phyloP scores from a whole-genome alignment of 1,140 invertebrate species.

The Drosophila neocordata region DNA sequence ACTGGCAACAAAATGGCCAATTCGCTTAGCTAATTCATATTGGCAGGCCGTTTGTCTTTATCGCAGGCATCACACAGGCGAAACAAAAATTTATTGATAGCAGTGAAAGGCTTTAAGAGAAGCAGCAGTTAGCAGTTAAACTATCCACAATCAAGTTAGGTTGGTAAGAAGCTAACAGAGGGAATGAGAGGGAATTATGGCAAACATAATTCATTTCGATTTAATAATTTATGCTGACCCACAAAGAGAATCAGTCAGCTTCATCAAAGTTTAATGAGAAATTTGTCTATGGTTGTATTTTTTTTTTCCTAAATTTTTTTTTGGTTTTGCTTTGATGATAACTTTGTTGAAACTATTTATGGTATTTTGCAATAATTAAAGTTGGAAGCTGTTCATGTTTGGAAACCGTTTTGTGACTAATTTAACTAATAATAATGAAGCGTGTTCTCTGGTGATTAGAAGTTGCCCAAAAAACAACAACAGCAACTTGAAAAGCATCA shows the following conservation, averaged over 20 bases:
- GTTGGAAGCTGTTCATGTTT: slow-evolving; percentile 52
- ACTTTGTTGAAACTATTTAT: background rate
- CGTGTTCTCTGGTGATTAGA: slow-evolving; percentile 71
- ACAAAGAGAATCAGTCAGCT: slow-evolving; percentile 44
- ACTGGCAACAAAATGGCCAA: slow-evolving; percentile 73
- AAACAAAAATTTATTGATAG: slow-evolving; percentile 76
- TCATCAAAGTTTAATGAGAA: slow-evolving; percentile 34
- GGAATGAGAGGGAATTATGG: background rate
- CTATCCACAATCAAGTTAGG: slow-evolving; percentile 11
- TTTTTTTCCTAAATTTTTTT: background rate
- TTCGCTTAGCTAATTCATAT: slow-evolving; percentile 80
- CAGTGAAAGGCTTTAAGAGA: slow-evolving; percentile 70
- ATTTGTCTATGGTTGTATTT: background rate
- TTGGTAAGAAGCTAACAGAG: background rate
- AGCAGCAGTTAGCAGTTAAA: slow-evolving; percentile 22
- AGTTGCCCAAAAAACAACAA: slow-evolving; percentile 64
- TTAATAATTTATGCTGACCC: slow-evolving; percentile 63
- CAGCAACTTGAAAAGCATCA: slow-evolving; percentile 36
- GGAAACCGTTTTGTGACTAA: slow-evolving; percentile 78
- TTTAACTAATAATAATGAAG: slow-evolving; percentile 75
- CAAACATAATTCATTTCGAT: slow-evolving; percentile 45
- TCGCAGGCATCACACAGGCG: slow-evolving; percentile 54
- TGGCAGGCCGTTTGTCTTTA: slow-evolving; percentile 78
- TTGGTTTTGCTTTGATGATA: background rate
- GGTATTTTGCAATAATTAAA: slow-evolving; percentile 67